phyloP scores from a whole-genome alignment of 2,113 vertebrate genomes.

The Mobula hypostoma region DNA sequence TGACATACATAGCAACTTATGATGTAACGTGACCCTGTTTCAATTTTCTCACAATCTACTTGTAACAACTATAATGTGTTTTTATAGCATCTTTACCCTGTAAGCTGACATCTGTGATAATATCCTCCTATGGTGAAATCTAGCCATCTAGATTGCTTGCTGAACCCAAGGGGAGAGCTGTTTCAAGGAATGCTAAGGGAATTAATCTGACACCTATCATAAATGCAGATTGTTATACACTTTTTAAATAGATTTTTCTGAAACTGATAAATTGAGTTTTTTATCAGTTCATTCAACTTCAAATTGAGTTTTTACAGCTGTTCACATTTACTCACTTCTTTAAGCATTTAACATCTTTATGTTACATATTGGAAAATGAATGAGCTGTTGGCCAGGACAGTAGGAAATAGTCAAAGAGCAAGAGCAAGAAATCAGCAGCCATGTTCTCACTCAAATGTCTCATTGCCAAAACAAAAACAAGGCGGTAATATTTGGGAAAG shows the following conservation, averaged over 20 bases:
- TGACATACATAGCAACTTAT: not conserved
- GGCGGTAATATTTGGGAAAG: not conserved
- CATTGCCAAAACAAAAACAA: not conserved
- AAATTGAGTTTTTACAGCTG: not conserved
- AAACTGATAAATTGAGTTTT: not conserved
- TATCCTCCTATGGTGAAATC: not conserved
- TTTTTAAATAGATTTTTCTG: not conserved
- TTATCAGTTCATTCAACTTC: not conserved
- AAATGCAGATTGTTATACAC: not conserved
- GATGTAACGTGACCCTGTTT: not conserved
- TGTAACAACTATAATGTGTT: not conserved
- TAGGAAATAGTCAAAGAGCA: not conserved
- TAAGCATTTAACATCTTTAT: not conserved
- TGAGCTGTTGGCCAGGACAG: not conserved
- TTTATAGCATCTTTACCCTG: not conserved
- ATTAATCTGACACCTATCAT: not conserved
- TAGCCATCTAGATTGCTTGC: not conserved
- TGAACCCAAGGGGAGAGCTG: not conserved
- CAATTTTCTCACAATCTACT: not conserved
- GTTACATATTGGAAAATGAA: not conserved
- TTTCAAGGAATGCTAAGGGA: not conserved
- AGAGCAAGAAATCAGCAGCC: not conserved
- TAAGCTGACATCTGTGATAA: not conserved
- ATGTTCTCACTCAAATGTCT: not conserved
- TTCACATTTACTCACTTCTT: not conserved